phyloP scores from a whole-genome alignment of 37 sponge, comb jelly and placozoan species.

The Ianthella basta region DNA sequence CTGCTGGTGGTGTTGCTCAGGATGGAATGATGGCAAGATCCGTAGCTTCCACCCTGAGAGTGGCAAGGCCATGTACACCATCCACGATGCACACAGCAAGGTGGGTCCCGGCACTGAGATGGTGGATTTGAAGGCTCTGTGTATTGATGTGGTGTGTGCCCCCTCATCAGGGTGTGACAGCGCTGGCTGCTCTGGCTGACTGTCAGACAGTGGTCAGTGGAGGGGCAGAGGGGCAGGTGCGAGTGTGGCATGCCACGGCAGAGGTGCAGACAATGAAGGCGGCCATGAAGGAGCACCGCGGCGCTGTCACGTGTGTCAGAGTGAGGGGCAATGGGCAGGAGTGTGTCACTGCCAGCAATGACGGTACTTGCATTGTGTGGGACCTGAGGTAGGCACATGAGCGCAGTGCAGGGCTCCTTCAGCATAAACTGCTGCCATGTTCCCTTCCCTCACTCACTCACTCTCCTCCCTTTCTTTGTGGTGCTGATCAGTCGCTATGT shows the following conservation, averaged over 20 bases:
- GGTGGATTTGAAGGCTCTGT: background rate
- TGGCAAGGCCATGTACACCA: slow-evolving; percentile 87
- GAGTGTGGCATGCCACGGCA: slow-evolving; percentile 88
- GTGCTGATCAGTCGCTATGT: slow-evolving; percentile 71
- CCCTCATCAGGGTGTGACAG: slow-evolving; percentile 87
- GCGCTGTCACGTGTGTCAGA: slow-evolving; percentile 90
- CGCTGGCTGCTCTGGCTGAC: slow-evolving; percentile 81
- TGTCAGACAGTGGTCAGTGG: slow-evolving; percentile 86
- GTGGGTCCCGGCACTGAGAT: slow-evolving; percentile 10
- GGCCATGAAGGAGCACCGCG: slow-evolving; percentile 97
- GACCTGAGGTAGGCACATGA: slow-evolving; percentile 79
- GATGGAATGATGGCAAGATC: slow-evolving; percentile 99
- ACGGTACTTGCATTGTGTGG: slow-evolving; percentile 98
- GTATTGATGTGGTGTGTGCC: background rate
- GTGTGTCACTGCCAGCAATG: slow-evolving; percentile 92
- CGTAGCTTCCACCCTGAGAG: slow-evolving; percentile 88
- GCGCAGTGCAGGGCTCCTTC: background rate
- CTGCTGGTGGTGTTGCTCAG: slow-evolving; percentile 38
- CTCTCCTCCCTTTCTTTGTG: background rate
- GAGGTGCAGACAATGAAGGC: slow-evolving; percentile 72
- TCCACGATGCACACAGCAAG: slow-evolving; percentile 97
- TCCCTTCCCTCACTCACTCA: too few species aligned
- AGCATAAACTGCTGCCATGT: too few species aligned
- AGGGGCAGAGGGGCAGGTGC: slow-evolving; percentile 98
- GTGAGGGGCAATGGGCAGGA: slow-evolving; percentile 63